These are phyloP conservation scores for Myotis myotis DNA, from an alignment of 2,797 vertebrate genomes.

Conservation along the genomic window DNA sequence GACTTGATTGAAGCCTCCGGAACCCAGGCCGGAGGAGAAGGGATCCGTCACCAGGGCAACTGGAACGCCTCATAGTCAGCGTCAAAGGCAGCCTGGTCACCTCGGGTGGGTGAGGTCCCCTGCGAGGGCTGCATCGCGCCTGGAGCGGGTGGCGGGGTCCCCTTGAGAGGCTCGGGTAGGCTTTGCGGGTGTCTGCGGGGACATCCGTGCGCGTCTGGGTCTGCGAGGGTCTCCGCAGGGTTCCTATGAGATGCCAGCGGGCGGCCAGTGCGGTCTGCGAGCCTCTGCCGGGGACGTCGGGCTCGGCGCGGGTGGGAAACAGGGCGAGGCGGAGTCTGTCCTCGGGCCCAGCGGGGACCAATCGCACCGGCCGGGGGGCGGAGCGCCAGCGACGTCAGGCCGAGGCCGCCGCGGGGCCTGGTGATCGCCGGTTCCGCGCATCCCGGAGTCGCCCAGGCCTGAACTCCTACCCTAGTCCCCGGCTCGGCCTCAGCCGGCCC, in stretches of 20 bases:
- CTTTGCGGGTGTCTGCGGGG: not conserved
- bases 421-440: constrained; percentile 57
- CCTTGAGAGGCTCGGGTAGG: not conserved
- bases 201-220: not conserved
- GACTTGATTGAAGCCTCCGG: constrained; percentile 37
- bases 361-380: constrained; percentile 36
- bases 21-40: constrained; percentile 7
- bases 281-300: not conserved
- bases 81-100: constrained; percentile 25
- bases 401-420: constrained; percentile 72
- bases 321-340: not conserved
- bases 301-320: not conserved
- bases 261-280: not conserved
- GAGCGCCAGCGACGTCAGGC: constrained; percentile 56
- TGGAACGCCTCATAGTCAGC: constrained; percentile 7
- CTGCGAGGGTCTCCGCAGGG: not conserved
- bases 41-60: constrained; percentile 51
- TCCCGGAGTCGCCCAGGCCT: constrained; percentile 68
- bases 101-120: not conserved
- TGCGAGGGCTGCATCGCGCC: not conserved
- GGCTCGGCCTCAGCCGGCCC: not conserved
- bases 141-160: not conserved
- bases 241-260: not conserved
- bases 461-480: constrained; percentile 60
- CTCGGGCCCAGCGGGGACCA: constrained; percentile 32